phyloP scores from a whole-genome alignment of 92 coral and sea anemone species.

The Diadumene lineata region DNA sequence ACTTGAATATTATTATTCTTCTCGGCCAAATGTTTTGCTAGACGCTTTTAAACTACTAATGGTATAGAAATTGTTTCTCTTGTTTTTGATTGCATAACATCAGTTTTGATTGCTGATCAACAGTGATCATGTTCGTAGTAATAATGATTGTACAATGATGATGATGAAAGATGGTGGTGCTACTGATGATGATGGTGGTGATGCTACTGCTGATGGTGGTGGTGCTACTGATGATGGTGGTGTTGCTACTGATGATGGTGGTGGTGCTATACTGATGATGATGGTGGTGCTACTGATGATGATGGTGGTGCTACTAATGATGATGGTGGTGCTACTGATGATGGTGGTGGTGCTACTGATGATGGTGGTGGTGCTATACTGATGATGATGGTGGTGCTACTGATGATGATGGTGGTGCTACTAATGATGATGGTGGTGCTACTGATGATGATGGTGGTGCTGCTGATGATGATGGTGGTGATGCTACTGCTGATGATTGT shows the following conservation, averaged over 20 bases:
- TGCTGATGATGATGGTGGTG: background rate
- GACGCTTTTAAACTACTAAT: too few species aligned
- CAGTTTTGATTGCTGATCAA: too few species aligned
- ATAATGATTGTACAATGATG: too few species aligned
- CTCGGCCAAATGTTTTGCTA: too few species aligned
- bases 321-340: background rate
- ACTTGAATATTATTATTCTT: too few species aligned
- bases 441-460: background rate
- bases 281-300: conserved; percentile 8
- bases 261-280: conserved; percentile 1
- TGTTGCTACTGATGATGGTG: background rate
- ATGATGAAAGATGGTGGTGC: too few species aligned
- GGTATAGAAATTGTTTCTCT: too few species aligned
- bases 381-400: background rate
- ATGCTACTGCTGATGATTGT: background rate
- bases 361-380: background rate
- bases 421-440: background rate
- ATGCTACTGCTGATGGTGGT: background rate
- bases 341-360: background rate
- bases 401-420: background rate
- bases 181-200: too few species aligned
- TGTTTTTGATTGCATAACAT: too few species aligned
- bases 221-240: conserved; percentile 4
- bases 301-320: background rate
- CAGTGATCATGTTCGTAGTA: too few species aligned